phyloP scores from a whole-genome alignment of 2,113 vertebrate species.

The Platysteira castanea region DNA sequence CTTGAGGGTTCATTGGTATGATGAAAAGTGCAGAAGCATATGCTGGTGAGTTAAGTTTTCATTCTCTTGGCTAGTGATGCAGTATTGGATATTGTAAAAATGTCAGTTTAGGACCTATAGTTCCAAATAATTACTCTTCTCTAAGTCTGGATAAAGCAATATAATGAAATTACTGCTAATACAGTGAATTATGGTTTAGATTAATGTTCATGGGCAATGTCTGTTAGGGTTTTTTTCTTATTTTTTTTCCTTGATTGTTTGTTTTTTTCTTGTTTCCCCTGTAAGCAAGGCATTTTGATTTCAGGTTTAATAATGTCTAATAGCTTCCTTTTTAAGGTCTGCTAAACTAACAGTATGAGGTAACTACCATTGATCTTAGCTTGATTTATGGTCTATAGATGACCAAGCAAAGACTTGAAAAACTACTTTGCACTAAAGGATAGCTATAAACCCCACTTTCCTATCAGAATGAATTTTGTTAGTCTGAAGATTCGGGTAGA shows the following conservation, averaged over 20 bases:
- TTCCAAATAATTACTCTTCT: not conserved
- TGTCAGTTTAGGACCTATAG: not conserved
- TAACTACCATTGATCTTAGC: constrained; percentile 26
- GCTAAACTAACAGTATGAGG: not conserved
- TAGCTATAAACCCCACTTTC: constrained; percentile 9
- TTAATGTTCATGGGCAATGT: not conserved
- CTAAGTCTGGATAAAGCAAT: not conserved
- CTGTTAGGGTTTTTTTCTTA: not conserved
- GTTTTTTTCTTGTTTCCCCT: not conserved
- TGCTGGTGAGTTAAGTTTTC: not conserved
- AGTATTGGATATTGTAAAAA: not conserved
- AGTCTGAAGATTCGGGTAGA: not conserved
- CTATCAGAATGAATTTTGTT: constrained; percentile 21
- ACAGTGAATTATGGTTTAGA: not conserved
- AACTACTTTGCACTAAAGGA: constrained; percentile 5
- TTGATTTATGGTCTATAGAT: constrained; percentile 51
- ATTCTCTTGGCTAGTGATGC: not conserved
- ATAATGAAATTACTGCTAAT: not conserved
- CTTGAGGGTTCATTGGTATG: not conserved
- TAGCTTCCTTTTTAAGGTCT: constrained; percentile 14
- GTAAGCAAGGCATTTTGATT: not conserved
- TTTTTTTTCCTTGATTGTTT: not conserved
- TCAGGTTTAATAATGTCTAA: constrained; percentile 10
- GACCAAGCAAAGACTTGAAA: constrained; percentile 34
- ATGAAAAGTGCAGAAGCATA: not conserved